Evolutionary conservation across 1,140 invertebrate genomes (phyloP), one percentile per base, ranked within the genome.

Genomic region (Drosophila sechellia): DNA sequence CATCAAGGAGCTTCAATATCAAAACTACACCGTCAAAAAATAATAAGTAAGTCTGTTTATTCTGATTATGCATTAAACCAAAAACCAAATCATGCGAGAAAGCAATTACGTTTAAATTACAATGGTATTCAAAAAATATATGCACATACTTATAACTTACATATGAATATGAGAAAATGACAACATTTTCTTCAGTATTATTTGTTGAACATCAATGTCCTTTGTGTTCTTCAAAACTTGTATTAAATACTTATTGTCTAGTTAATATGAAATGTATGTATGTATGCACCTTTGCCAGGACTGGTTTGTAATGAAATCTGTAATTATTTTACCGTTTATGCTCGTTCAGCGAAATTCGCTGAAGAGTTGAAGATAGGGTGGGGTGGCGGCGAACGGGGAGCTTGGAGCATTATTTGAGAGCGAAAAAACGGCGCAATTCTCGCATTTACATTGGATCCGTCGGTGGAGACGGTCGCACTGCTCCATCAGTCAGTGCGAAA

Each of bases 361-460:
- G 69, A 46, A 46, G 35, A 31, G 31, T n/a, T 22, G 1, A 15
- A 22, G 34, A 22, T 46, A n/a, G 12, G 60, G 20, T 64, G 71
- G 71, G 60, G 64, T 72, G 11, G 31, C 11, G 40, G 15, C 11
- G 31, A 42, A 20, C 22, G 45, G 27, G 58, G 35, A 49, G 45
- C 27, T 31, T 34, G 11, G 31, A 48, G 63, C 75, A 42, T 69
- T 86, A 83, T 83, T 83, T 87, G 79, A 83, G 79, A 72, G 83
- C 55, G 61, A 27, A 76, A 87, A 79, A 53, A 63, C 65, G 55
- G 64, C 53, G 58, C 52, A 58, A 69, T 72, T 50, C 68, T 66
- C 56, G 69, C 81, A 86, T 77, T 86, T 87, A 86, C 83, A 87
- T 76, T 68, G 42, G 53, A 87, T 56, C 42, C 70, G 83, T 86